These are phyloP conservation scores for Mesorhabditis belari DNA, from an alignment of 2,888 invertebrate genomes.

Conservation along the genomic window DNA sequence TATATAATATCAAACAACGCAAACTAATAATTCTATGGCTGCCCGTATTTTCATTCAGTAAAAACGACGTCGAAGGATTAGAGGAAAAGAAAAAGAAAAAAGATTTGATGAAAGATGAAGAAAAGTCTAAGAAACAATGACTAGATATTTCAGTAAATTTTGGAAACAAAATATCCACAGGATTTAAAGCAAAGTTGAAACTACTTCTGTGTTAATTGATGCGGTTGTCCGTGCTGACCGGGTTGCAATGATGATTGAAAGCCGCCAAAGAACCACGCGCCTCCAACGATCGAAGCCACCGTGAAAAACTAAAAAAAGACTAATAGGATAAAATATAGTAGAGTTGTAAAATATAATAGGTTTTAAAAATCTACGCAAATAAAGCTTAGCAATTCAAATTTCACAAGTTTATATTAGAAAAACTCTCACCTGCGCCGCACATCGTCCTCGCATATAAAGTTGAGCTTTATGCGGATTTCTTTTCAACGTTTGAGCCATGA, in stretches of 20 bases:
- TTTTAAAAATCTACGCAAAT: too few species aligned
- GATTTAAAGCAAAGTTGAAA: too few species aligned
- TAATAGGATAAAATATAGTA: neutral
- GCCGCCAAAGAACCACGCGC: slow-evolving; percentile 32
- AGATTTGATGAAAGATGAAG: too few species aligned
- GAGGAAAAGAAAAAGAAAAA: too few species aligned
- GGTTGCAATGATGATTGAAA: neutral
- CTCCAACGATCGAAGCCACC: slow-evolving; percentile 36
- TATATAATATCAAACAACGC: neutral
- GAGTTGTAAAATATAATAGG: neutral
- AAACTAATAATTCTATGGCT: neutral
- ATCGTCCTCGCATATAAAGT: slow-evolving; percentile 40
- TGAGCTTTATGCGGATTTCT: slow-evolving; percentile 34
- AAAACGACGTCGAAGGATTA: neutral
- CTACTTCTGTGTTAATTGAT: too few species aligned
- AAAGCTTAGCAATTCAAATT: too few species aligned
- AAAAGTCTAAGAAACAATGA: too few species aligned
- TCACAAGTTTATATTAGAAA: too few species aligned
- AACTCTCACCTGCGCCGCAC: slow-evolving; percentile 32
- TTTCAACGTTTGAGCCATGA: slow-evolving; percentile 33
- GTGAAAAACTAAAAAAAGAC: slow-evolving; percentile 16
- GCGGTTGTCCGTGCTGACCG: neutral
- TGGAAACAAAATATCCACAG: too few species aligned
- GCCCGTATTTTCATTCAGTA: neutral
- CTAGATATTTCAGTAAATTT: too few species aligned